phyloP scores from a whole-genome alignment of 2,797 vertebrate species.

The Falco berigora region DNA sequence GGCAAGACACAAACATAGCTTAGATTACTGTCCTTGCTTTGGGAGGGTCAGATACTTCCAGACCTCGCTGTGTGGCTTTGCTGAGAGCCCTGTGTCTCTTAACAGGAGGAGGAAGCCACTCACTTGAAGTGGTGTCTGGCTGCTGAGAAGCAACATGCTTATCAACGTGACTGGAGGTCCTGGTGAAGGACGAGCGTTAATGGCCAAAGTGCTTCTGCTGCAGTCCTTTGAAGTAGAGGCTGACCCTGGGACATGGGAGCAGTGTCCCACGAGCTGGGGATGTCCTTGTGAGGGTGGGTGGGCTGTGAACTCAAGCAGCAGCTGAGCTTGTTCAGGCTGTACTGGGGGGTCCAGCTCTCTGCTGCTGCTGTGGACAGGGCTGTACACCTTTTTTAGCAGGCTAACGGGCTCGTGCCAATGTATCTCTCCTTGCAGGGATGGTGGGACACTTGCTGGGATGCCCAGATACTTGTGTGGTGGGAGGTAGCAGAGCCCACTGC shows the following conservation, averaged over 20 bases:
- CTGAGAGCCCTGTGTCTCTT: not conserved
- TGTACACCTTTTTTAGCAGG: not conserved
- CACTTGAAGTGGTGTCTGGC: not conserved
- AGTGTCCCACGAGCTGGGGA: not conserved
- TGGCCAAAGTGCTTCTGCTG: not conserved
- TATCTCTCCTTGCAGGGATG: not conserved
- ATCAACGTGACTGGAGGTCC: not conserved
- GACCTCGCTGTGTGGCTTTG: not conserved
- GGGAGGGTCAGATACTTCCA: not conserved
- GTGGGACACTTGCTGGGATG: rapidly evolving
- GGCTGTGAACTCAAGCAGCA: not conserved
- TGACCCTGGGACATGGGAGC: no score
- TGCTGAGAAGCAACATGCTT: not conserved
- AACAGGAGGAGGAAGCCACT: not conserved
- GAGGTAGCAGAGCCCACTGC: not conserved
- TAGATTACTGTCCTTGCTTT: not conserved
- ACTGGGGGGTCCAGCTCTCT: not conserved
- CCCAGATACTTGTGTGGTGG: not conserved
- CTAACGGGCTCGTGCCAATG: rapidly evolving
- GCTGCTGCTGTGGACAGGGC: not conserved
- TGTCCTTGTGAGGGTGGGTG: not conserved
- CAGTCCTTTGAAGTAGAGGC: not conserved
- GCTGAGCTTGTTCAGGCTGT: not conserved
- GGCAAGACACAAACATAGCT: not conserved
- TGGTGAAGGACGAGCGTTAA: not conserved